Evolutionary conservation across 2,888 invertebrate genomes (phyloP).

Genomic region (Galeopsomyia nigrocyanea): DNA sequence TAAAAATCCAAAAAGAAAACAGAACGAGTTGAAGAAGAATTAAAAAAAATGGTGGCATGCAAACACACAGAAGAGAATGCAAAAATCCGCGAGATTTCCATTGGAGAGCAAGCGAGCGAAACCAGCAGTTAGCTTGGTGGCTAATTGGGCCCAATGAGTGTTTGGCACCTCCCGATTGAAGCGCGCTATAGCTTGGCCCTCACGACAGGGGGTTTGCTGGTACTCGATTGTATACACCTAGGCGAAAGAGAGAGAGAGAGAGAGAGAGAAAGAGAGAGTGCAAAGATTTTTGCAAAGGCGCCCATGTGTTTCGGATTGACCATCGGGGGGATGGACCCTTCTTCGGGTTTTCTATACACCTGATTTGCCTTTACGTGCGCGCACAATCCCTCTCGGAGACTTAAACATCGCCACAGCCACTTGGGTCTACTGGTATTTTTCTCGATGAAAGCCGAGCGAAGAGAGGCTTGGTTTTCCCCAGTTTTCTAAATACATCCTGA

Average conservation of each 20-base stretch:
- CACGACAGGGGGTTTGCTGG: constrained; percentile 51
- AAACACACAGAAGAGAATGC: constrained; percentile 23
- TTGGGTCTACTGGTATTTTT: constrained; percentile 17
- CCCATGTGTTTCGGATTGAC: constrained; percentile 14
- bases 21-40: constrained; percentile 14
- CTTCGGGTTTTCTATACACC: constrained; percentile 10
- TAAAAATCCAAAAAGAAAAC: no score
- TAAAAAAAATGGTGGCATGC: no score
- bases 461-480: no score
- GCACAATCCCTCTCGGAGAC: no score
- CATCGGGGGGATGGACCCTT: neutral
- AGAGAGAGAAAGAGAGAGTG: constrained; percentile 22
- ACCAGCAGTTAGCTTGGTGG: constrained; percentile 55
- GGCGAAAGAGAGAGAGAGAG: neutral
- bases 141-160: constrained; percentile 60
- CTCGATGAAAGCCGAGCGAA: no score
- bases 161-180: constrained; percentile 55
- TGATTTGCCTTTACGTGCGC: constrained; percentile 8
- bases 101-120: constrained; percentile 48
- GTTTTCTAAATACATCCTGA: no score
- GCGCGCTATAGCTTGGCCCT: constrained; percentile 47
- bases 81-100: no score
- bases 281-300: neutral
- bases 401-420: no score
- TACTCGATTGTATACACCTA: constrained; percentile 37